Base-by-base conservation (phyloP, 2,888 invertebrate genomes). In the Lamellibrachia columna region DNA sequence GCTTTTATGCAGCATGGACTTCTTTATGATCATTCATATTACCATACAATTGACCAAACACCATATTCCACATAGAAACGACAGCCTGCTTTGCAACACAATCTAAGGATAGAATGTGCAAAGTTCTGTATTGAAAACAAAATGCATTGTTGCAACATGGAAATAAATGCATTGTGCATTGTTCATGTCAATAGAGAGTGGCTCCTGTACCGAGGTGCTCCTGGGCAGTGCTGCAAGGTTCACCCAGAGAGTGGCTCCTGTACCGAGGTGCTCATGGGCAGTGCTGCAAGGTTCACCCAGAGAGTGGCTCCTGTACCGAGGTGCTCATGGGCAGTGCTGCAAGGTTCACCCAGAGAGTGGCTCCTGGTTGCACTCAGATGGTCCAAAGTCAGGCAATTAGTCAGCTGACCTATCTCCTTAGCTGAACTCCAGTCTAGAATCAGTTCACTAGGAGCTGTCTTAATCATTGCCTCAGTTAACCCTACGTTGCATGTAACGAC, bases 381-480 rank as follows among this genome's bases (percentile, higher is more conserved):
- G 22, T 75, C 75, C 75, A 75, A n/a, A 75, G n/a, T 15, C 75
- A 11, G 22, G 22, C 75, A 22, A n/a, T 75, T 75, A 75, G 22
- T 15, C 75, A 75, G 75, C 75, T 9, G 75, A 75, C 75, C 75
- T 75, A 75, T 75, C 75, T 75, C 75, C 75, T 75, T 15, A 75
- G 75, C 75, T 75, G 75, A 75, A 75, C 75, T 60, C 75, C 75
- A 75, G 75, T 11, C 75, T n/a, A 75, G 75, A 75, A 75, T n/a
- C 75, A 75, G 75, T 75, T 22, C 75, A 75, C 75, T 4, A 22
- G 75, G n/a, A 75, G 22, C 75, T 75, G 15, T 22, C 75, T 75
- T n/a, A n/a, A 75, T 75, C 22, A 75, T 75, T 75, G 75, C 22
- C 75, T 75, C 75, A 6, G 75, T 15, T 75, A 75, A 75, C 75